Percentiles rank a stretch among this genome's conserved stretches.
Conservation (phyloP, 2,113 vertebrate genomes). For the Falco punctatus region DNA sequence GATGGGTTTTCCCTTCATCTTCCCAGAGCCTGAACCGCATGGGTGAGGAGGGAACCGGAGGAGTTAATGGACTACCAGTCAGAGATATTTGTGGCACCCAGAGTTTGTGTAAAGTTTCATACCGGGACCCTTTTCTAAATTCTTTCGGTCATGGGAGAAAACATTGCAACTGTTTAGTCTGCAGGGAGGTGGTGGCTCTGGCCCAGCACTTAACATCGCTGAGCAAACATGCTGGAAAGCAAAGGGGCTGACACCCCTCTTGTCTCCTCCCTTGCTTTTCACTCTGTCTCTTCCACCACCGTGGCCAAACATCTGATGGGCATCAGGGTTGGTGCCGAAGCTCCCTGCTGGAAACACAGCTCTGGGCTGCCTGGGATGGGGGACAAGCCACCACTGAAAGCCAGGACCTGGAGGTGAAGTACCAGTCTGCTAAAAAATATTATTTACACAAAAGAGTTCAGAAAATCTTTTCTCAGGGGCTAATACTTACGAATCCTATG, state of each 20-base stretch:
- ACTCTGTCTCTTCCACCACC: not conserved
- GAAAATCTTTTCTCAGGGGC: not conserved
- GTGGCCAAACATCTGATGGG: accelerated
- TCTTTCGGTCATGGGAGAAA: slow-evolving; percentile 56
- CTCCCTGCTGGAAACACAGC: not conserved
- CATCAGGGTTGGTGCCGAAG: accelerated
- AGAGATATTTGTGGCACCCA: too few relatives aligned
- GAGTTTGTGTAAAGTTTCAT: too few relatives aligned
- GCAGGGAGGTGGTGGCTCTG: slow-evolving; percentile 44
- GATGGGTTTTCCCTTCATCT: not conserved
- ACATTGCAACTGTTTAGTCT: slow-evolving; percentile 51
- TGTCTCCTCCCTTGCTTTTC: not conserved
- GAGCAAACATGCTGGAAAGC: slow-evolving; percentile 8
- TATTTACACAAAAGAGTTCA: not conserved
- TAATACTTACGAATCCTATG: not conserved
- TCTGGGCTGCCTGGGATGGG: not conserved
- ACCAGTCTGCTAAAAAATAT: not conserved
- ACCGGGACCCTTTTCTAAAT: slow-evolving; percentile 45
- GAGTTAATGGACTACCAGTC: slow-evolving; percentile 17
- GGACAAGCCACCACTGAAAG: accelerated
- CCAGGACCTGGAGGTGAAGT: not conserved
- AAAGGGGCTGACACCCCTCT: not conserved
- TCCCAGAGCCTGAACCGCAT: accelerated
- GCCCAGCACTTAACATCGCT: not conserved
- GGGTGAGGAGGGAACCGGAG: not conserved